Conservation (phyloP, 2,888 invertebrate species). For the Idaea straminata region DNA sequence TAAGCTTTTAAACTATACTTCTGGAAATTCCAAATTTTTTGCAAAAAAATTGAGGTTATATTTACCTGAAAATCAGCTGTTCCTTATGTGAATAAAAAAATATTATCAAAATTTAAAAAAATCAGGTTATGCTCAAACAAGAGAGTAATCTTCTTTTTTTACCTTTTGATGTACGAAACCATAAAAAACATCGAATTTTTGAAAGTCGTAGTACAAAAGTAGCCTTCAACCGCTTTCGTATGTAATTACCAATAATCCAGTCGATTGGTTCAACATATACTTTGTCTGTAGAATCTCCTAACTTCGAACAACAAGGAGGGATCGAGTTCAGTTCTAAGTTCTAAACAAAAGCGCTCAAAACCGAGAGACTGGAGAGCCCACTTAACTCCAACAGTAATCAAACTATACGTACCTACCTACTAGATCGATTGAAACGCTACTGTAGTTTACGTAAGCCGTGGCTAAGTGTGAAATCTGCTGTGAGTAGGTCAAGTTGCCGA, state of each 20-base stretch:
- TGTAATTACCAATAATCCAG: not conserved
- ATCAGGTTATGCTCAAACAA: no score
- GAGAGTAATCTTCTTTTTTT: no score
- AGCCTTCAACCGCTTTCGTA: not conserved
- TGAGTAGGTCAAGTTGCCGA: conserved; percentile 48
- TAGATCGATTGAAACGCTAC: conserved; percentile 30
- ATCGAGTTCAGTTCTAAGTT: conserved; percentile 1
- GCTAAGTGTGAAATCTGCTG: conserved; percentile 50
- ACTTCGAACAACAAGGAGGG: not conserved
- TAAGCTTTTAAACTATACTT: no score
- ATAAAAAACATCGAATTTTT: no score
- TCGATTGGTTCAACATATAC: not conserved
- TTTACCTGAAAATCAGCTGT: no score
- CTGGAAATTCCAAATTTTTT: not conserved
- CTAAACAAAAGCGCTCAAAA: conserved; percentile 17
- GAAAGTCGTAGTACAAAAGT: no score
- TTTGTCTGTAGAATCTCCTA: not conserved
- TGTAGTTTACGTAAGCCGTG: conserved; percentile 38
- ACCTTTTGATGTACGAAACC: no score
- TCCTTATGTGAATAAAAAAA: no score
- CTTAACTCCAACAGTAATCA: conserved; percentile 23
- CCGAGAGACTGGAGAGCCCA: conserved; percentile 2
- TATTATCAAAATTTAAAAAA: no score
- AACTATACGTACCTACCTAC: conserved; percentile 25
- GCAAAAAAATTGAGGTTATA: no score